A percentile compares a stretch with the other conserved stretches of the same genome.
phyloP scores from a whole-genome alignment of 2,113 vertebrate genomes.

The Monopterus albus region DNA sequence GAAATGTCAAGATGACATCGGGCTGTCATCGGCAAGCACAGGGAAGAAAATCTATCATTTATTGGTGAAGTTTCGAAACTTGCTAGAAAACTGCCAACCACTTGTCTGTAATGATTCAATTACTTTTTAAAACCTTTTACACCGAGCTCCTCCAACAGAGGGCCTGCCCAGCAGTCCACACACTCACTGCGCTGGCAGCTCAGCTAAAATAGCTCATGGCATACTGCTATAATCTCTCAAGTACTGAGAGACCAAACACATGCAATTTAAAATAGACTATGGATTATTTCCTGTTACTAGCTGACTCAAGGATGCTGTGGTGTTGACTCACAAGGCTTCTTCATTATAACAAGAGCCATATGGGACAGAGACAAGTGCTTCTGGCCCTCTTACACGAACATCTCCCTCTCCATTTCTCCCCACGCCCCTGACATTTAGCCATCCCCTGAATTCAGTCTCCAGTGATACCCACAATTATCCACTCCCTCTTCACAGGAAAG shows the following conservation, averaged over 20 bases:
- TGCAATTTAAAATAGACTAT: constrained; percentile 65
- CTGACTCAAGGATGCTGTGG: constrained; percentile 71
- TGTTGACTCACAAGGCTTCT: constrained; percentile 79
- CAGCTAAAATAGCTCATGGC: constrained; percentile 47
- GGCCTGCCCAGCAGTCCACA: constrained; percentile 8
- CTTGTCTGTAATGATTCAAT: constrained; percentile 43
- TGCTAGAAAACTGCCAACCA: constrained; percentile 55
- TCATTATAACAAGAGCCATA: constrained; percentile 78
- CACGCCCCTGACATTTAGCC: constrained; percentile 75
- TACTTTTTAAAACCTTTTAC: constrained; percentile 41
- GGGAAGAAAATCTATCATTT: constrained; percentile 70
- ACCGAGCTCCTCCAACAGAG: constrained; percentile 8
- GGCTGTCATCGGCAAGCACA: constrained; percentile 55
- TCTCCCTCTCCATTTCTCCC: constrained; percentile 60
- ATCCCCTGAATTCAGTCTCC: constrained; percentile 59
- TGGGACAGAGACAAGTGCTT: constrained; percentile 69
- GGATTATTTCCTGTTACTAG: constrained; percentile 59
- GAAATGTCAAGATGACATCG: constrained; percentile 76
- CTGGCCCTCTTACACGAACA: constrained; percentile 77
- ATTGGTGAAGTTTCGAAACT: constrained; percentile 69
- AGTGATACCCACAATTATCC: constrained; percentile 67
- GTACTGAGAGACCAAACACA: constrained; percentile 51
- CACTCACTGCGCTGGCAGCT: constrained; percentile 17
- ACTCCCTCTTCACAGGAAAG: constrained; percentile 49
- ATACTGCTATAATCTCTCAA: constrained; percentile 40